Evolutionary conservation across 2,888 invertebrate species (phyloP), one percentile per base, ranked within the genome.

Genomic region (Acleris laterana): DNA sequence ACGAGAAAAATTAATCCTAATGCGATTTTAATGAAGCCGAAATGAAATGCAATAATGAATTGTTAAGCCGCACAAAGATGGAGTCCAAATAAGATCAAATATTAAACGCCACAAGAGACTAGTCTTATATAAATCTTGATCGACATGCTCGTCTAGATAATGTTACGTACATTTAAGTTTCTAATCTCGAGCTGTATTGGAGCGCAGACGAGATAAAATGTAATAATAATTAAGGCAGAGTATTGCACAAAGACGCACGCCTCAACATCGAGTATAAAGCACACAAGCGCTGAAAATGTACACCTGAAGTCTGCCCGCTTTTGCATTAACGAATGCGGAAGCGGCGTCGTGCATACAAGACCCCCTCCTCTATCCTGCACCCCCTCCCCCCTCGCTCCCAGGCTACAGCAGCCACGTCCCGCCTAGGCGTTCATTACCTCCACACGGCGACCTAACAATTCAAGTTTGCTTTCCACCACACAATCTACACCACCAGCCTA

Each of bases 301-400:
- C 90, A 92, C 92, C 92, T 92, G 91, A 90, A 91, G 90, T 88
- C 89, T 89, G 87, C 89, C 83, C 88, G 92, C 91, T 90, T 92
- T 92, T 92, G 91, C 92, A 90, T 91, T 92, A 92, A 93, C 93
- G 90, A 92, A 91, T 92, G 92, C 92, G 93, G 92, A 92, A 92
- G 90, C 90, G 84, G 88, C 87, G 88, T 87, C 91, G 87, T 91
- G 92, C 92, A 92, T 89, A 91, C 90, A 92, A 88, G 89, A 89
- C 90, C 87, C 85, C 85, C 78, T 86, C 83, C 79, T 76, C 78
- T 73, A 76, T 71, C 72, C 74, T 74, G 73, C 69, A 69, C 67
- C 70, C 73, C 72, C 71, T 69, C 74, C 74, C 87, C 85, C 87
- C 89, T 85, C 88, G 81, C 85, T 85, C 90, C 73, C 79, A 83